Base-by-base conservation (phyloP, 2,113 vertebrate genomes). In the Vombatus ursinus region DNA sequence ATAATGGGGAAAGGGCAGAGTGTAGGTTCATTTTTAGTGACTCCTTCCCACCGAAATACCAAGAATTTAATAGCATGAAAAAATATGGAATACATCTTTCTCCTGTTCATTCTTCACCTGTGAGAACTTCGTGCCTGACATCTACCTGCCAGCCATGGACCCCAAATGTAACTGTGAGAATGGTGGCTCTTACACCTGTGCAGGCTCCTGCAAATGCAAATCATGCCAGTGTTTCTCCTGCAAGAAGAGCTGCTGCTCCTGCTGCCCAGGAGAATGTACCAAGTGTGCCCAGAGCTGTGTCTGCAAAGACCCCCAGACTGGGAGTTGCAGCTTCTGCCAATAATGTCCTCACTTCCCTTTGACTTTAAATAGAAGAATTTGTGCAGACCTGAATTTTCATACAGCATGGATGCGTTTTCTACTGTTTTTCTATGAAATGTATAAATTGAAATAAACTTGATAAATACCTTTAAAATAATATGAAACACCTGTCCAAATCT, bases 271-370 rank as follows among this genome's bases (percentile, higher is more conserved):
- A 0, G 99, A 99, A 91, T 99, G 99, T 97, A 98, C 97, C 98
- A 99, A 99, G 96, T 99, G 99, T 25, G 99, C 99, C 2, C 99
- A 98, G 90, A 99, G 99, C 95, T 99, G 99, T 0, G 98, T 99
- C 97, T 99, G 99, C 98, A 99, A 99, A 98, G 99, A 99, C 0
- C 98, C 98, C 2, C 98, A 84, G 19, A 44, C 98, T 0, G 98
- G 99, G 95, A 99, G 98, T 90, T 99, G 99, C 95, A 99, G 97
- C 98, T 99, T 99, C 98, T 99, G 99, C 96, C 98, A 99, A 96
- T 99, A 98, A 99, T 4, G 2, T 0, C 0, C 0, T 0, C 2
- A 23, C 22, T 52, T 1, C 52, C 7, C 10, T 4, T 91, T 52
- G 1, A 8, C 3, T 96, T 96, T 98, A 96, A 96, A 97, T 91